These are phyloP conservation scores for Tamandua tetradactyla DNA, from an alignment of 2,797 vertebrate species.

Conservation along the genomic window DNA sequence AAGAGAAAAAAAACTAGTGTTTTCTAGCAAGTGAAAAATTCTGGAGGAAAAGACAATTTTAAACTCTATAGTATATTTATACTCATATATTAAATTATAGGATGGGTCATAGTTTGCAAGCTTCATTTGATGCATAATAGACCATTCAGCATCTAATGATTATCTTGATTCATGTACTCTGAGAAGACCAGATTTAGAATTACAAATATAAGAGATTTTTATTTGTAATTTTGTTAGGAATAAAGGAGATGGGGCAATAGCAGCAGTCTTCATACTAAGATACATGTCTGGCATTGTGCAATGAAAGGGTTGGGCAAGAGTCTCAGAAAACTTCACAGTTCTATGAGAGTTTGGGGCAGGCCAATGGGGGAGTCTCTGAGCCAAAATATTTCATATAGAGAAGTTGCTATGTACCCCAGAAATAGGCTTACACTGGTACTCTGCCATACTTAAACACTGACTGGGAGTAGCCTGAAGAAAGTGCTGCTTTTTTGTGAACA, in stretches of 20 bases:
- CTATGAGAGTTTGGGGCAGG: neutral
- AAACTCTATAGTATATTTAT: neutral
- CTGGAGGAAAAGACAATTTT: neutral
- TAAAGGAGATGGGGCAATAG: fast-evolving
- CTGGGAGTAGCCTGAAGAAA: neutral
- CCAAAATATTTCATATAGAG: neutral
- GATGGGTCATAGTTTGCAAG: neutral
- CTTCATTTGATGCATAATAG: neutral
- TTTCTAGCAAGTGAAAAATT: neutral
- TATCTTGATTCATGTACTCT: neutral
- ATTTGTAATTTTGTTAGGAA: no score
- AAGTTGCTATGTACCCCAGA: neutral
- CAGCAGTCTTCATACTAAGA: neutral
- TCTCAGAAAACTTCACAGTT: neutral
- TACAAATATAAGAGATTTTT: neutral
- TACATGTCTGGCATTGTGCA: neutral
- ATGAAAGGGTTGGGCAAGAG: neutral
- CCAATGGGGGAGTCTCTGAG: neutral
- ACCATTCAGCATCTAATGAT: neutral
- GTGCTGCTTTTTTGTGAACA: neutral
- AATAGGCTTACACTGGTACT: fast-evolving
- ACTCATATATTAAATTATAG: neutral
- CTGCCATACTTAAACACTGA: neutral
- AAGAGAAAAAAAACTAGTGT: neutral
- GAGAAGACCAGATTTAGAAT: neutral